Conservation (phyloP, 2,797 vertebrate genomes). For the Pristis pectinata region DNA sequence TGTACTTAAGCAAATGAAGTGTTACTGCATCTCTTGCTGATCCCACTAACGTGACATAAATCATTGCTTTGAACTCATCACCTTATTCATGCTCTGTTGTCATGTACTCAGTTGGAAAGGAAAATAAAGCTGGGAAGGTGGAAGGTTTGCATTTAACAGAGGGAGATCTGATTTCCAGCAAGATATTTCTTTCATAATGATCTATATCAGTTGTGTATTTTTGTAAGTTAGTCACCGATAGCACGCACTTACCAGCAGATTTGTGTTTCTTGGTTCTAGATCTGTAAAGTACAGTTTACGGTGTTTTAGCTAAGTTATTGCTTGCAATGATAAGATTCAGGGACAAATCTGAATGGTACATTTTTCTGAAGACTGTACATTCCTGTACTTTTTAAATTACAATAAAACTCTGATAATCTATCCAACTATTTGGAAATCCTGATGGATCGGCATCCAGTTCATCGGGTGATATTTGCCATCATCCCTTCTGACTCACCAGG, state of each 20-base stretch:
- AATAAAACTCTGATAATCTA: background rate
- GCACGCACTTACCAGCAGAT: background rate
- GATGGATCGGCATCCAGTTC: too few species aligned
- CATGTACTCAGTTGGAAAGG: background rate
- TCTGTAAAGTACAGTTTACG: background rate
- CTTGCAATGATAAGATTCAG: background rate
- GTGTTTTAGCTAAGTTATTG: background rate
- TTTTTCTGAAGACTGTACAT: background rate
- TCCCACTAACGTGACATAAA: background rate
- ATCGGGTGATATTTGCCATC: too few species aligned
- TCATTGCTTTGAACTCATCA: background rate
- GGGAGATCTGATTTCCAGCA: background rate
- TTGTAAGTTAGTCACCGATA: background rate
- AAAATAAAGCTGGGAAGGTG: background rate
- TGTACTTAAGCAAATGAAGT: background rate
- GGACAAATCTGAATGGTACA: background rate
- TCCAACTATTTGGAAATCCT: too few species aligned
- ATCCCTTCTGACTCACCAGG: too few species aligned
- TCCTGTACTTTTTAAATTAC: background rate
- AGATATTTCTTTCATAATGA: background rate
- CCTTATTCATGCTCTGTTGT: constrained; percentile 1
- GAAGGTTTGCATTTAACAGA: background rate
- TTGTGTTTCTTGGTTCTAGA: background rate
- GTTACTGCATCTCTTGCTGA: background rate
- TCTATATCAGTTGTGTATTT: background rate